A percentile compares a stretch with the other conserved stretches of the same genome.
Conservation (phyloP, 2,797 vertebrate genomes). For the Rhinella marina region DNA sequence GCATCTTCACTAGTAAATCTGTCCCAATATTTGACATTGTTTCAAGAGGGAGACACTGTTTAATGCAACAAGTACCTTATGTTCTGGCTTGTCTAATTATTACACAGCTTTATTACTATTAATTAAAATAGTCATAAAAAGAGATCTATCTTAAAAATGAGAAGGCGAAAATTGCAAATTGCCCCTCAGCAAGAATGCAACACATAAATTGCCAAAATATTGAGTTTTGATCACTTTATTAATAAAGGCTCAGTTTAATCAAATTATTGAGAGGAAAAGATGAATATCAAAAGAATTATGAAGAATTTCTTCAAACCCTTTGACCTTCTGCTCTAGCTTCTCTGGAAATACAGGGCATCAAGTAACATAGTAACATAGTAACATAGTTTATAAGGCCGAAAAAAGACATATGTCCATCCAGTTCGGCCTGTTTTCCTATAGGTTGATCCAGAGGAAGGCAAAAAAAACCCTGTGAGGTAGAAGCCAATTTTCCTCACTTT, state of each 20-base stretch:
- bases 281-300: neutral
- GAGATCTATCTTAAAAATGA: neutral
- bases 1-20: neutral
- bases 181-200: neutral
- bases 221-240: neutral
- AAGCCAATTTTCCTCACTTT: too few relatives aligned
- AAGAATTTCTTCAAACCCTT: neutral
- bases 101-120: neutral
- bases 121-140: neutral
- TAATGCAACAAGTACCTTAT: neutral
- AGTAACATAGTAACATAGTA: too few relatives aligned
- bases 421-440: too few relatives aligned
- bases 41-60: neutral
- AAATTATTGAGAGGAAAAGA: neutral
- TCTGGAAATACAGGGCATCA: neutral
- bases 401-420: too few relatives aligned
- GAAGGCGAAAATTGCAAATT: neutral
- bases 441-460: too few relatives aligned
- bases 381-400: too few relatives aligned
- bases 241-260: neutral
- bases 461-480: too few relatives aligned
- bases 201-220: neutral
- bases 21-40: neutral
- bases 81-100: neutral
- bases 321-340: neutral